phyloP scores from a whole-genome alignment of 2,113 vertebrate genomes.

The Willisornis vidua region DNA sequence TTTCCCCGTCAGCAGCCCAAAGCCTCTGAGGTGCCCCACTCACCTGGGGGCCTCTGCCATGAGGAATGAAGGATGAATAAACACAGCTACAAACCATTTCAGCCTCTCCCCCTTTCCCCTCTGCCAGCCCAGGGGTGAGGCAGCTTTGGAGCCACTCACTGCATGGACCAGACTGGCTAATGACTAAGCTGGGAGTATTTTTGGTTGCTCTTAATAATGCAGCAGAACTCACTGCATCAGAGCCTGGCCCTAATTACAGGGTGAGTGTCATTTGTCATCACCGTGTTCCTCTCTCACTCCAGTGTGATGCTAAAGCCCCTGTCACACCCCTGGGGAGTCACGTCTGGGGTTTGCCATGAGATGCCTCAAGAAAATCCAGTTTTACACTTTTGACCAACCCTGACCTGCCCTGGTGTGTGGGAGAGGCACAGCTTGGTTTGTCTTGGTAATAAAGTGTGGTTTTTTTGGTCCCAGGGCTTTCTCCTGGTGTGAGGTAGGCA shows the following conservation, averaged over 20 bases:
- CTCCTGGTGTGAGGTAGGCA: not conserved
- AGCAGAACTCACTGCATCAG: not conserved
- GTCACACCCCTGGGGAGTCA: fast-evolving
- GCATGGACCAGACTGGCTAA: not conserved
- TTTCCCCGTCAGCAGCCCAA: not conserved
- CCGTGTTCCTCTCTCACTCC: not conserved
- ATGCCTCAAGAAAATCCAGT: not conserved
- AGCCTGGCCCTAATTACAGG: not conserved
- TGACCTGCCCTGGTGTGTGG: not conserved
- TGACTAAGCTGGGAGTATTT: not conserved
- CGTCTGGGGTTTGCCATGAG: not conserved
- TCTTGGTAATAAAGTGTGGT: not conserved
- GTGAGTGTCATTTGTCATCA: not conserved
- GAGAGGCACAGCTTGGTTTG: not conserved
- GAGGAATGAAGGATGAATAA: fast-evolving
- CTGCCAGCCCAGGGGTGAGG: not conserved
- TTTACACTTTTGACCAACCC: not conserved
- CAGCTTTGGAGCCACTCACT: fast-evolving
- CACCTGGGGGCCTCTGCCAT: fast-evolving
- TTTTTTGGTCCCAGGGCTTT: not conserved
- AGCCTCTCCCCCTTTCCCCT: not conserved
- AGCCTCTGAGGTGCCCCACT: not conserved
- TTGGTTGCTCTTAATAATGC: conserved; percentile 5
- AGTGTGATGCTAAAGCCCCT: fast-evolving
- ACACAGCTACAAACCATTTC: not conserved